Percentiles rank a stretch among this genome's conserved stretches.
Evolutionary conservation across 1,140 invertebrate genomes (phyloP).

Genomic region (Drosophila bocqueti): DNA sequence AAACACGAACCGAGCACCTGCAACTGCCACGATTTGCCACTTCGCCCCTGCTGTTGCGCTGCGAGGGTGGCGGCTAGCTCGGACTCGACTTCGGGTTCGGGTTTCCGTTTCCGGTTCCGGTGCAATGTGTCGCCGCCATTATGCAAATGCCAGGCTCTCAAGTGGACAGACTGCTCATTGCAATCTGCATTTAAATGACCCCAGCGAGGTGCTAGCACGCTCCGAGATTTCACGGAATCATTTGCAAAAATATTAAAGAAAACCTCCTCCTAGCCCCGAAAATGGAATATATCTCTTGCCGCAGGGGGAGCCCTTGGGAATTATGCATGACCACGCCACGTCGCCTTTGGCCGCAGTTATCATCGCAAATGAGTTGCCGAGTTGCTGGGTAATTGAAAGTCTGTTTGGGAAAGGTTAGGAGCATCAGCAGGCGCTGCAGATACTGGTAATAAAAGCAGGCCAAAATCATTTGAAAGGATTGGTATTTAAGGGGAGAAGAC

Average conservation of each 20-base stretch:
- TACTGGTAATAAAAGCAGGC: not conserved
- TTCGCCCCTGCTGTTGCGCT: slow-evolving; percentile 1
- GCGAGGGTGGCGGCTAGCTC: not conserved
- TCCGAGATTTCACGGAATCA: slow-evolving; percentile 69
- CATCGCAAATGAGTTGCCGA: slow-evolving; percentile 52
- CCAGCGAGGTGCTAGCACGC: slow-evolving; percentile 41
- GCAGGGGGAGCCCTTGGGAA: not conserved
- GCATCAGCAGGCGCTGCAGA: not conserved
- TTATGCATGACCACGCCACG: slow-evolving; percentile 41
- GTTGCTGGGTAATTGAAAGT: slow-evolving; percentile 58
- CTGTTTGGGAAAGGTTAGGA: not conserved
- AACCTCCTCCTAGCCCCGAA: not conserved
- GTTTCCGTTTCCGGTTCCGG: slow-evolving; percentile 73
- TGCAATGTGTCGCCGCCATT: slow-evolving; percentile 80
- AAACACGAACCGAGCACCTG: slow-evolving; percentile 72
- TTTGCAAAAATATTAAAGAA: slow-evolving; percentile 72
- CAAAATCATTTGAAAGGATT: not conserved
- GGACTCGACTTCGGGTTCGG: slow-evolving; percentile 9
- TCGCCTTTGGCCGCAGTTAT: slow-evolving; percentile 14
- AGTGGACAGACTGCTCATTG: slow-evolving; percentile 68
- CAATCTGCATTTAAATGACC: slow-evolving; percentile 83
- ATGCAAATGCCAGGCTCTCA: slow-evolving; percentile 67
- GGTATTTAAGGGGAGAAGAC: too few relatives aligned
- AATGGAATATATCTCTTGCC: slow-evolving; percentile 28
- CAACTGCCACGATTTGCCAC: slow-evolving; percentile 34